phyloP scores from a whole-genome alignment of 2,797 vertebrate species.

The Spatula versicolor region DNA sequence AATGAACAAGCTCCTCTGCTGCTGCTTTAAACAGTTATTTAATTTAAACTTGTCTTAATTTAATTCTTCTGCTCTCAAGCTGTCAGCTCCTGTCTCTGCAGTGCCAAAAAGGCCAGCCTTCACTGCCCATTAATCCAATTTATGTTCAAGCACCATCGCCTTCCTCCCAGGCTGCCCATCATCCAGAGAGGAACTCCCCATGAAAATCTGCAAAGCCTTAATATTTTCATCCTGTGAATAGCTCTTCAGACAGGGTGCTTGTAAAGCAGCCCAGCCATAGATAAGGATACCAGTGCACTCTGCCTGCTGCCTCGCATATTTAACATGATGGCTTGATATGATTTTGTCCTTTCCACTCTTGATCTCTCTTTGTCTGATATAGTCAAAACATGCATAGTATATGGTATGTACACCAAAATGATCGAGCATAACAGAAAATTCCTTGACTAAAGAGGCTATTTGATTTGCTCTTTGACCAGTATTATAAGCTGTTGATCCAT shows the following conservation, averaged over 20 bases:
- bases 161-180: conserved; percentile 19
- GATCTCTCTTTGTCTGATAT: not conserved
- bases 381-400: not conserved
- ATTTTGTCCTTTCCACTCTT: not conserved
- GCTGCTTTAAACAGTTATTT: conserved; percentile 36
- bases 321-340: not conserved
- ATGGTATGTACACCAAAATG: no score
- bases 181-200: not conserved
- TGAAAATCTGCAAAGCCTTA: conserved; percentile 9
- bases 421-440: not conserved
- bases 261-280: not conserved
- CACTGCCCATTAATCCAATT: conserved; percentile 42
- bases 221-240: not conserved
- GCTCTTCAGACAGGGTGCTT: not conserved
- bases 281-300: not conserved
- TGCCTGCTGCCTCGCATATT: not conserved
- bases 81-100: conserved; percentile 30
- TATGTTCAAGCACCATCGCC: not conserved
- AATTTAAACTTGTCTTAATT: conserved; percentile 53
- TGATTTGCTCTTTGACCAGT: not conserved
- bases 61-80: conserved; percentile 38
- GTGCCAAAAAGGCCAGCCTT: conserved; percentile 34
- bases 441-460: not conserved
- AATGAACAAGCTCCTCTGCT: not conserved
- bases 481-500: not conserved